A percentile compares a stretch with the other conserved stretches of the same genome.
Conservation (phyloP, 2,797 vertebrate genomes). For the Sphenopsis melanotis region DNA sequence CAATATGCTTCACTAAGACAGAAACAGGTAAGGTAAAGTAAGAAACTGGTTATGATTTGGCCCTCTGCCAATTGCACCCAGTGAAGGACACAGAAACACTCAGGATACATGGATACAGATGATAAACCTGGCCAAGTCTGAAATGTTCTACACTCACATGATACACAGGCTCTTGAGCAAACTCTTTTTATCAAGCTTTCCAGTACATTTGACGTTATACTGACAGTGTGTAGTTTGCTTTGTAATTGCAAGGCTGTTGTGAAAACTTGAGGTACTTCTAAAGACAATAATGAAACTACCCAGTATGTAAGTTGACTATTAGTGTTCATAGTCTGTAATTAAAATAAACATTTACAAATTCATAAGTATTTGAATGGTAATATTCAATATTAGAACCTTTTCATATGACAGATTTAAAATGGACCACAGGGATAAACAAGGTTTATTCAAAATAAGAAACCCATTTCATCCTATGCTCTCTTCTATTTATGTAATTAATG, state of each 20-base stretch:
- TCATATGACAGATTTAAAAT: background rate
- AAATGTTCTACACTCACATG: background rate
- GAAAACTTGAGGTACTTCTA: background rate
- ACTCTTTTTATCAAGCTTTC: background rate
- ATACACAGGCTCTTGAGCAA: background rate
- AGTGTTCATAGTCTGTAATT: background rate
- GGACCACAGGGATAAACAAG: background rate
- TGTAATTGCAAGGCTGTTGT: background rate
- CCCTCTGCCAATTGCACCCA: background rate
- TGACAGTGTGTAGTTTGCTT: background rate
- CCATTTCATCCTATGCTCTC: background rate
- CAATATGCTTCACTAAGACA: background rate
- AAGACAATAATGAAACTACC: background rate
- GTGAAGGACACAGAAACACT: background rate
- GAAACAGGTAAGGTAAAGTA: background rate
- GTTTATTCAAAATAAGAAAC: background rate
- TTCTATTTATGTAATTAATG: background rate
- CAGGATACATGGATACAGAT: background rate
- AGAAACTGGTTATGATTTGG: background rate
- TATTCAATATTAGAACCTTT: background rate
- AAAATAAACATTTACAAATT: background rate
- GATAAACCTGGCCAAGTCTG: background rate
- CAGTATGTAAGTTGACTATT: background rate
- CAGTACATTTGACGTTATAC: background rate
- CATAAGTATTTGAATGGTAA: background rate